Evolutionary conservation across 2,797 vertebrate species (phyloP).

Genomic region (Gastrophryne carolinensis): DNA sequence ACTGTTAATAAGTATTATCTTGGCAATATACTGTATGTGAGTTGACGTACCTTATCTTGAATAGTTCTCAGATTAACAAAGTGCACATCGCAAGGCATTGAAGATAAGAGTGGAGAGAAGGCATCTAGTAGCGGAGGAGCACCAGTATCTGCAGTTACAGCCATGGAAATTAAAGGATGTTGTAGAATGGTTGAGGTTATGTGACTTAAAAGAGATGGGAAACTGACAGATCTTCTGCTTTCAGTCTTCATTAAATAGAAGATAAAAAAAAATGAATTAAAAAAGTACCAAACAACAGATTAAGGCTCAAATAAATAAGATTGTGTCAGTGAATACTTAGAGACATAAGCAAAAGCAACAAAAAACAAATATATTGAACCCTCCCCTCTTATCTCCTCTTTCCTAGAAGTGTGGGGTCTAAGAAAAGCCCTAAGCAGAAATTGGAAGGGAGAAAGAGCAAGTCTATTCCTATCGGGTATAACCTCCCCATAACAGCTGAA

Average conservation of each 20-base stretch:
- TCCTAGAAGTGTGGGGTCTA: too few species aligned
- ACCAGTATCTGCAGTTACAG: constrained; percentile 55
- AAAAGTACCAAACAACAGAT: too few species aligned
- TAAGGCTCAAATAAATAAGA: too few species aligned
- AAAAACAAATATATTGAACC: too few species aligned
- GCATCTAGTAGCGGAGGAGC: constrained; percentile 61
- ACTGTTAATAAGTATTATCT: too few species aligned
- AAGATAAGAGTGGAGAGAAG: constrained; percentile 73
- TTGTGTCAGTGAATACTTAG: too few species aligned
- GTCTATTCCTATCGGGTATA: too few species aligned
- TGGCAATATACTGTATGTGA: background rate
- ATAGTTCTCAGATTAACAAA: constrained; percentile 85
- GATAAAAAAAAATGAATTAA: constrained; percentile 11
- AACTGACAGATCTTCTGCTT: constrained; percentile 70
- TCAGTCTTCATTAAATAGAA: constrained; percentile 66
- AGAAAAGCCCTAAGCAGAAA: too few species aligned
- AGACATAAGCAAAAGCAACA: too few species aligned
- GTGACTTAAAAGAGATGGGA: constrained; percentile 84
- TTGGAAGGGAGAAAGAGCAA: too few species aligned
- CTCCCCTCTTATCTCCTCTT: too few species aligned
- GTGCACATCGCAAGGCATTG: constrained; percentile 87
- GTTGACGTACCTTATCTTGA: constrained; percentile 76
- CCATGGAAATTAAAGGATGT: constrained; percentile 79
- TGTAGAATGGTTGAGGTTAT: constrained; percentile 77
- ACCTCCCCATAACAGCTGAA: too few species aligned